phyloP scores from a whole-genome alignment of 2,888 invertebrate species.

The Ypsolopha scabrella region DNA sequence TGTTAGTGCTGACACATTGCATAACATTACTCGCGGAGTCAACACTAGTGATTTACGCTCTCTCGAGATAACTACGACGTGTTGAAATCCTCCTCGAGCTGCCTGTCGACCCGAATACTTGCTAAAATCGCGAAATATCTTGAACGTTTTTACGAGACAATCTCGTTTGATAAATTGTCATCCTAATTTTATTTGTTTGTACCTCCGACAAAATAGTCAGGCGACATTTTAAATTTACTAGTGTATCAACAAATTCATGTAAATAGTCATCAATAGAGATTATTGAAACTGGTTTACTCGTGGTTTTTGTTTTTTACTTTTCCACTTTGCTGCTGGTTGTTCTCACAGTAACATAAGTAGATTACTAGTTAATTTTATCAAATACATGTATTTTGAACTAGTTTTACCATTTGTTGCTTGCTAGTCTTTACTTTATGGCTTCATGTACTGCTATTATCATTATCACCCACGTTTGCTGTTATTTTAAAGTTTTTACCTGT shows the following conservation, averaged over 20 bases:
- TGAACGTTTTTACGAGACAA: conserved; percentile 19
- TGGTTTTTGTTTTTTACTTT: conserved; percentile 23
- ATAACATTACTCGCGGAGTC: conserved; percentile 17
- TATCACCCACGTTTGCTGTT: not conserved
- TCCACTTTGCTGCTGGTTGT: not conserved
- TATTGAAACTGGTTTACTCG: conserved; percentile 27
- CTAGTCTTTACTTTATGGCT: not conserved
- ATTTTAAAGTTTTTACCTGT: not conserved
- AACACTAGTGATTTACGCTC: conserved; percentile 25
- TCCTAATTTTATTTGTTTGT: conserved; percentile 28
- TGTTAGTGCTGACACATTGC: conserved; percentile 23
- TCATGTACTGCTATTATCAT: not conserved
- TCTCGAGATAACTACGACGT: conserved; percentile 21
- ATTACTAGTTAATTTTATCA: not conserved
- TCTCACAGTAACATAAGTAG: not conserved
- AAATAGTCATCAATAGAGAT: conserved; percentile 43
- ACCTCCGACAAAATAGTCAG: conserved; percentile 23
- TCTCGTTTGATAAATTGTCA: conserved; percentile 27
- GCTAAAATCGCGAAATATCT: conserved; percentile 17
- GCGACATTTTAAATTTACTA: conserved; percentile 19
- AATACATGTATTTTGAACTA: not conserved
- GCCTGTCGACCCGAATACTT: conserved; percentile 20
- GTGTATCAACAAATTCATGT: conserved; percentile 13
- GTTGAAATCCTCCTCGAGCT: conserved; percentile 15
- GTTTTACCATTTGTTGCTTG: not conserved